Evolutionary conservation across 2,797 vertebrate species (phyloP).

Genomic region (Squalus acanthias): DNA sequence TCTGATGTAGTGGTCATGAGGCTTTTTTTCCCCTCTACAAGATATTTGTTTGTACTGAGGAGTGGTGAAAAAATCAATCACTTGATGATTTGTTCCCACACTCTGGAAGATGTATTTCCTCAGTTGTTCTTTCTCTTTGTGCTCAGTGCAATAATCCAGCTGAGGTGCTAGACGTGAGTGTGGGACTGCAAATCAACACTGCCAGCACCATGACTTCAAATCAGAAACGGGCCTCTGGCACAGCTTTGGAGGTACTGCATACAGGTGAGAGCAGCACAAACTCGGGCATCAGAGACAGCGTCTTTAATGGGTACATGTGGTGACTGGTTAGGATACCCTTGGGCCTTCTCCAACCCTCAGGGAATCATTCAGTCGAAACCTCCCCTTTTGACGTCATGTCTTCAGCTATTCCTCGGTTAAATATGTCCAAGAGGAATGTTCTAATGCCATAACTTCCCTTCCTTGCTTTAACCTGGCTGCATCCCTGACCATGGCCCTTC

Average conservation of each 20-base stretch:
- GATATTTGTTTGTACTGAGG: constrained; percentile 29
- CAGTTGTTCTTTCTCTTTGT: constrained; percentile 38
- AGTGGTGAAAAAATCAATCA: constrained; percentile 37
- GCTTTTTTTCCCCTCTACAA: constrained; percentile 9
- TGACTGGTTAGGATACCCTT: constrained; percentile 33
- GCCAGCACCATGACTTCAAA: constrained; percentile 37
- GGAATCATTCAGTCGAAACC: constrained; percentile 9
- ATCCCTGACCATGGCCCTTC: neutral
- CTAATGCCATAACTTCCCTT: constrained; percentile 1
- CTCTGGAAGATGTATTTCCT: constrained; percentile 35
- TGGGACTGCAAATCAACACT: constrained; percentile 37
- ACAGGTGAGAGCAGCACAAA: constrained; percentile 36
- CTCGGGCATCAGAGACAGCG: constrained; percentile 2
- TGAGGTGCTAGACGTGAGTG: constrained; percentile 38
- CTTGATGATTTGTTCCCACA: constrained; percentile 39
- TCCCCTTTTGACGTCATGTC: constrained; percentile 9
- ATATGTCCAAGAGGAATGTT: constrained; percentile 34
- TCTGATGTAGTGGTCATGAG: constrained; percentile 33
- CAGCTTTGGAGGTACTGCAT: constrained; percentile 38
- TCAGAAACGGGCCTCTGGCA: constrained; percentile 36
- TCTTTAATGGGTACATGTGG: constrained; percentile 23
- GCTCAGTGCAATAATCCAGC: constrained; percentile 38
- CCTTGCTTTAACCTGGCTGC: constrained; percentile 31
- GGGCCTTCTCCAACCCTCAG: constrained; percentile 18
- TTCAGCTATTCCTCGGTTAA: constrained; percentile 21